Evolutionary conservation across 2,797 vertebrate genomes (phyloP), one percentile per base, ranked within the genome.

Genomic region (Sebastes minor): DNA sequence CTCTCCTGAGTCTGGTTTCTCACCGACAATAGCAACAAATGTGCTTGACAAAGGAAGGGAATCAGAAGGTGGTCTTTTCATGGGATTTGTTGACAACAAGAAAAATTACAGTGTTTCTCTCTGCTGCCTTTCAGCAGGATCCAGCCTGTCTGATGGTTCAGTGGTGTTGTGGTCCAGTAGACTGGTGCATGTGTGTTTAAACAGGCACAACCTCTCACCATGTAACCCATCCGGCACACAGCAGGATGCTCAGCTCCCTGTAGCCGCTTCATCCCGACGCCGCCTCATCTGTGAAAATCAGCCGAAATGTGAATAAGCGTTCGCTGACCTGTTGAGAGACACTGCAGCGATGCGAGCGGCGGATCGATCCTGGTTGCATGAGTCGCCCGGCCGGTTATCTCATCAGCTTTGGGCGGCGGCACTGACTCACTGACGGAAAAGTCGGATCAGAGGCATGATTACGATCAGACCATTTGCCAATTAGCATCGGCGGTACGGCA

Each of bases 381-480:
- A 75, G 76, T 70, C 3, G 6, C 73, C 70, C 14, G 20, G 69
- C 63, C n/a, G 3, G 74, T 86, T 86, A 86, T 81, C 80, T 76
- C 79, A 71, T 81, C 76, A 14, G 74, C 76, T 81, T 35, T 49
- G 67, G 69, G 63, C 79, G 7, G 61, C 10, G 2, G 74, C 35
- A 22, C 53, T 74, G 78, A 85, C 65, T 82, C 76, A 23, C 49
- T 23, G 55, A 73, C 1, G 10, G 78, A 81, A 70, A 78, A 61
- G 70, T 33, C 2, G 46, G 80, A 88, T 90, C 73, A 78, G 65
- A 83, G 66, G 65, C 49, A 28, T 20, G 86, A 84, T 85, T 88
- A 83, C 28, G 7, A 76, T 78, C 78, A 74, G 60, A 73, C 65
- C 52, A 61, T 90, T 88, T 86, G 79, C 69, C 83, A 91, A 86